These are phyloP conservation scores for Lepidotrigona ventralis DNA, from an alignment of 1,140 invertebrate species.

Conservation along the genomic window DNA sequence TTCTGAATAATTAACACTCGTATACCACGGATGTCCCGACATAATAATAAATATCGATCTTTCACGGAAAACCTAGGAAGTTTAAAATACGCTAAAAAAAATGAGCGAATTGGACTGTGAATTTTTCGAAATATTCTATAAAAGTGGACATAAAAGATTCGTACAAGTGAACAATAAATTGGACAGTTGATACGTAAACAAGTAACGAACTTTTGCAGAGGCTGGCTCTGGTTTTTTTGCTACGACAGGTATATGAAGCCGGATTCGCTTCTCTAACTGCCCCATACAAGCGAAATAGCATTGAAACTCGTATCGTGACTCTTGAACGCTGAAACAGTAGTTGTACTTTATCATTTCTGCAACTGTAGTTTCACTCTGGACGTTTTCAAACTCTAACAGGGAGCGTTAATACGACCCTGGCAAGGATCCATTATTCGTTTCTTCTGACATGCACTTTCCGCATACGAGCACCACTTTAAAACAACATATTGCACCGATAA, in stretches of 20 bases:
- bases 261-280: neutral
- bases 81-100: too few relatives aligned
- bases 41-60: too few relatives aligned
- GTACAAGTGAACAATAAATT: neutral
- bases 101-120: too few relatives aligned
- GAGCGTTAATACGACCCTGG: conserved; percentile 1
- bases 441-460: neutral
- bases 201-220: neutral
- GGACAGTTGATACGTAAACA: neutral
- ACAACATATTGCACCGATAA: too few relatives aligned
- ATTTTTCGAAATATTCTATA: too few relatives aligned
- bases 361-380: conserved; percentile 18
- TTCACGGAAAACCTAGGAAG: too few relatives aligned
- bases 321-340: conserved; percentile 17
- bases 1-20: neutral
- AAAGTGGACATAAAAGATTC: neutral
- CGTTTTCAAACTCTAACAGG: conserved; percentile 18
- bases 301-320: conserved; percentile 27
- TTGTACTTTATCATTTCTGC: conserved; percentile 2
- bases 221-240: neutral
- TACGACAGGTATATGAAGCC: neutral
- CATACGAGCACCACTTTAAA: neutral
- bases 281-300: neutral
- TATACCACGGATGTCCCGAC: too few relatives aligned
- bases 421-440: conserved; percentile 5